phyloP scores from a whole-genome alignment of 2,888 invertebrate species.

The Erebia ligea region DNA sequence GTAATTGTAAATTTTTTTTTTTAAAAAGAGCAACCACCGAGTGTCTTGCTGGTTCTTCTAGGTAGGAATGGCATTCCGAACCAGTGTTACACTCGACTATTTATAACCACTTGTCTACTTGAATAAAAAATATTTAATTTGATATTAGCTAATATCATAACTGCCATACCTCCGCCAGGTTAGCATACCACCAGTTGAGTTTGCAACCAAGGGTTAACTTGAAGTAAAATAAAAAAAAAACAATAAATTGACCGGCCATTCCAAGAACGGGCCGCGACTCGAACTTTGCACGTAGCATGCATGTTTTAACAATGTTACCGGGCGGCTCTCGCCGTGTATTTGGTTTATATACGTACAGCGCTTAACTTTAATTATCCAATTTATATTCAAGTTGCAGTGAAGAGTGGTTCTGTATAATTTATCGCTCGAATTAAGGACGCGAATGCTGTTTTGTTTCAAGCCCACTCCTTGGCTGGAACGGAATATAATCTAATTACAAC shows the following conservation, averaged over 20 bases:
- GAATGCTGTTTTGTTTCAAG: conserved; percentile 53
- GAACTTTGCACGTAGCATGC: conserved; percentile 15
- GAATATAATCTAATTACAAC: conserved; percentile 13
- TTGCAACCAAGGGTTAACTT: no score
- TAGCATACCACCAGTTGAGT: no score
- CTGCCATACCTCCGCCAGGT: no score
- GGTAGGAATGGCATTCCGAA: no score
- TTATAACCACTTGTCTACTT: no score
- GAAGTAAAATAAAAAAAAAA: no score
- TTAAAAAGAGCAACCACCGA: no score
- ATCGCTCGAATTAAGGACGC: conserved; percentile 62
- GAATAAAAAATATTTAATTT: no score
- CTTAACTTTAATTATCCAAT: conserved; percentile 77
- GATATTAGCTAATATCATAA: no score
- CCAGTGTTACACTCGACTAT: no score
- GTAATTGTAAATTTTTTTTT: no score
- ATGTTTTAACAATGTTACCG: conserved; percentile 47
- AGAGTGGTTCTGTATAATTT: conserved; percentile 74
- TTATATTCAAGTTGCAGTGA: conserved; percentile 78
- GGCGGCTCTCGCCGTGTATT: conserved; percentile 54
- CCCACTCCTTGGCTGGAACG: conserved; percentile 36
- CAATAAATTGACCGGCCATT: neutral
- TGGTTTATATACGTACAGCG: conserved; percentile 65
- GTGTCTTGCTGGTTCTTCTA: no score
- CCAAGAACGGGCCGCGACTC: conserved; percentile 12